A percentile compares a stretch with the other conserved stretches of the same genome.
Evolutionary conservation across 2,888 invertebrate species (phyloP).

Genomic region (Trichacis sp.): DNA sequence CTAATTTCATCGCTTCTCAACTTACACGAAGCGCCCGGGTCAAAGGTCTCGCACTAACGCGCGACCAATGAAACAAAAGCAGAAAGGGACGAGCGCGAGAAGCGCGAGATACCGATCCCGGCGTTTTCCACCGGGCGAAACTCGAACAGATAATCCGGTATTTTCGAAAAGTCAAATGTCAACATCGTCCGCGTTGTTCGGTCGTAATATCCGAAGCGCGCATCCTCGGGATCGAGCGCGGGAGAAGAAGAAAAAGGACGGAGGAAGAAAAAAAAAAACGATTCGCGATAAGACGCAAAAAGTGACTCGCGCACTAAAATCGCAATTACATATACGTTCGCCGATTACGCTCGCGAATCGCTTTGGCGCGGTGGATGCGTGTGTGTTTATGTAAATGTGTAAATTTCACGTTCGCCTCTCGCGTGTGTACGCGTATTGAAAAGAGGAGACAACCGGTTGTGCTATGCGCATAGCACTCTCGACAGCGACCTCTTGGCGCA

Average conservation of each 20-base stretch:
- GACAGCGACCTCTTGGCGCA: slow-evolving; percentile 61
- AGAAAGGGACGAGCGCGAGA: not conserved
- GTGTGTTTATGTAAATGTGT: slow-evolving; percentile 41
- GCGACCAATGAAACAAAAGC: slow-evolving; percentile 4
- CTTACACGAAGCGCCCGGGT: slow-evolving; percentile 33
- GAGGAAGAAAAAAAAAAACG: not conserved
- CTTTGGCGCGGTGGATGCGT: slow-evolving; percentile 36
- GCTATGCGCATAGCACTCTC: slow-evolving; percentile 62
- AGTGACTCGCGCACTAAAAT: not conserved
- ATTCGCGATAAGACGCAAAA: slow-evolving; percentile 4
- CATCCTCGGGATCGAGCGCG: too few relatives aligned
- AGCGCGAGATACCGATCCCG: not conserved
- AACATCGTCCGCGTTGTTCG: not conserved
- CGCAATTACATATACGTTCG: slow-evolving; percentile 53
- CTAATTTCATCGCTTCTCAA: slow-evolving; percentile 50
- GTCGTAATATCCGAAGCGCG: too few relatives aligned
- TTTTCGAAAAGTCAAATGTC: slow-evolving; percentile 3
- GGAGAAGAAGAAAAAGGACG: too few relatives aligned
- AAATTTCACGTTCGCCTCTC: slow-evolving; percentile 38
- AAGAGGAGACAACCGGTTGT: slow-evolving; percentile 65
- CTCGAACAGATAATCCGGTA: not conserved
- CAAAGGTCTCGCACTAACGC: slow-evolving; percentile 6
- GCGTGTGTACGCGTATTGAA: slow-evolving; percentile 50
- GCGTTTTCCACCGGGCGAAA: slow-evolving; percentile 1
- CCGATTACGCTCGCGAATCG: slow-evolving; percentile 53